Evolutionary conservation across 2,113 vertebrate genomes (phyloP), one percentile per base, ranked within the genome.

Genomic region (Morone chrysops): DNA sequence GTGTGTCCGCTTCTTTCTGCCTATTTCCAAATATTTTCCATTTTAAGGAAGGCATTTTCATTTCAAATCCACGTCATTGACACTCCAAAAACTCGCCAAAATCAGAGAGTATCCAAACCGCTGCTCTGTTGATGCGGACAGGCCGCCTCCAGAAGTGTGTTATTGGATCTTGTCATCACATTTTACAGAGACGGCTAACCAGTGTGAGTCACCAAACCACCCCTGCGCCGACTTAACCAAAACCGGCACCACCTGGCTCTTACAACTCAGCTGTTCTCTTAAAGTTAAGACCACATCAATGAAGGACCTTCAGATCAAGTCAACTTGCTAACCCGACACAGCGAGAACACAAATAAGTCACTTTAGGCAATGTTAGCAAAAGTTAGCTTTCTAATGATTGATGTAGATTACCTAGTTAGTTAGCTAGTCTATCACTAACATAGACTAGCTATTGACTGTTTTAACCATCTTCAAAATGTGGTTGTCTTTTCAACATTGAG

Each of bases 11-110:
- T 14, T 36, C 43, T 51, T 25, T 50, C 12, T 38, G 50, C 31
- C 59, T 13, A 11, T 22, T 41, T 66, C 51, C 43, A 71, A 57
- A 83, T 71, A 50, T 67, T 53, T 75, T 80, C 56, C 65, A 18
- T 2, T 57, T 25, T 14, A 13, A 1, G 14, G 6, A 47, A 45
- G 0, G 10, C 56, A 16, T 81, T 85, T 72, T 72, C 48, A 74
- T 22, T 82, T 57, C 8, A 16, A 40, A 51, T 53, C 38, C 5
- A 11, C 61, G 50, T 17, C 45, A 25, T n/a, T 45, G 20, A 10
- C 41, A 17, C 45, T 14, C 48, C 31, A 56, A 20, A 81, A 38
- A 47, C n/a, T 48, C 11, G n/a, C 43, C 57, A 50, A 10, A 57
- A 9, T 3, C 13, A 5, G 4, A 51, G 10, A 1, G 8, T 41